phyloP scores from a whole-genome alignment of 2,888 invertebrate genomes.

The Bellardia bayeri region DNA sequence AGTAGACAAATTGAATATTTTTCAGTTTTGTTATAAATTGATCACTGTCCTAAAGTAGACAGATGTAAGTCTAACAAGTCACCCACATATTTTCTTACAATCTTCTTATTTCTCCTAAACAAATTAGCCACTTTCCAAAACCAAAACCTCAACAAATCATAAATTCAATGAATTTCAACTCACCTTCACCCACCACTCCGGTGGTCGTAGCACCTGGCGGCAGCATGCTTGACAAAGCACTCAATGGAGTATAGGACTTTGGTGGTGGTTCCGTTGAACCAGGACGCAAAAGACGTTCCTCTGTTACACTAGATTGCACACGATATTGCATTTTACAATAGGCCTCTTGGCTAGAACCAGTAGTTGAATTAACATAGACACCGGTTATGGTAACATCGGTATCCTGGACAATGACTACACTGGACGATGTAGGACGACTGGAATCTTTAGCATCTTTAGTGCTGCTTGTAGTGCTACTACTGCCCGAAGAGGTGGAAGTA shows the following conservation, averaged over 20 bases:
- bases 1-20: no score
- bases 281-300: conserved; percentile 90
- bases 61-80: no score
- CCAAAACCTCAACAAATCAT: neutral
- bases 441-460: conserved; percentile 81
- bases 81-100: no score
- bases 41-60: no score
- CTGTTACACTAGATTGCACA: conserved; percentile 94
- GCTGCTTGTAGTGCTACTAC: conserved; percentile 74
- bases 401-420: conserved; percentile 92
- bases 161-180: conserved; percentile 23
- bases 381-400: conserved; percentile 95
- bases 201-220: conserved; percentile 89
- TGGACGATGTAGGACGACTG: conserved; percentile 85
- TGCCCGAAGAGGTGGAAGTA: conserved; percentile 79
- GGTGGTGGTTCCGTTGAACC: conserved; percentile 83
- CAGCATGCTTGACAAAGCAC: conserved; percentile 94
- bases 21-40: no score
- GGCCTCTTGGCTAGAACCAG: conserved; percentile 90
- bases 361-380: conserved; percentile 91
- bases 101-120: no score
- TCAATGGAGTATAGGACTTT: conserved; percentile 92
- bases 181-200: conserved; percentile 68
- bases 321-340: conserved; percentile 96
- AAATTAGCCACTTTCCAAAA: no score